Conservation (phyloP, 2,113 vertebrate species). For the Ameiurus melas region DNA sequence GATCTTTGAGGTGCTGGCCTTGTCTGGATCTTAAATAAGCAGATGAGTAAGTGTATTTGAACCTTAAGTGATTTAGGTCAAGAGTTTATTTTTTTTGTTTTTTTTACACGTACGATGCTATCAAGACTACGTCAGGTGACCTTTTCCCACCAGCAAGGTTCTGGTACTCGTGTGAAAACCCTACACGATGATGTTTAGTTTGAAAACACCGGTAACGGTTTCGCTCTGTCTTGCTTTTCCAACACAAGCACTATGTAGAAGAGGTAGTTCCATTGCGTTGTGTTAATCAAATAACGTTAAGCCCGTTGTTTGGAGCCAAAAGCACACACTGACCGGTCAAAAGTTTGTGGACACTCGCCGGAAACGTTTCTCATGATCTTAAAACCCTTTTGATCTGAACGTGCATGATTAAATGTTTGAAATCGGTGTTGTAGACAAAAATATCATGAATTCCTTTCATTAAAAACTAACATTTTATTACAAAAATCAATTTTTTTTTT, state of each 20-base stretch:
- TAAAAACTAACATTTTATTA: too few relatives aligned
- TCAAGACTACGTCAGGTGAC: not conserved
- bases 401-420: too few relatives aligned
- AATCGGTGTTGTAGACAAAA: too few relatives aligned
- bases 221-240: not conserved
- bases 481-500: too few relatives aligned
- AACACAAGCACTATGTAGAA: not conserved
- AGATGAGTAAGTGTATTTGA: not conserved
- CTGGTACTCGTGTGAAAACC: not conserved
- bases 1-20: not conserved
- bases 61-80: not conserved
- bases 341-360: too few relatives aligned
- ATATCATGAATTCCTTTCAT: too few relatives aligned
- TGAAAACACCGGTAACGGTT: not conserved
- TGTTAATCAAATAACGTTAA: not conserved
- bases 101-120: not conserved
- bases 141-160: not conserved
- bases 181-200: not conserved
- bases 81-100: not conserved
- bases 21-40: not conserved
- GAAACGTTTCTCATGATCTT: too few relatives aligned
- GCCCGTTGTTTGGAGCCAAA: not conserved
- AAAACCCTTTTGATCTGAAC: too few relatives aligned
- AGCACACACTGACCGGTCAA: not conserved
- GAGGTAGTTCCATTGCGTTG: not conserved